Base-by-base conservation (phyloP, 1,140 invertebrate species). In the Druon quercuslanigerum region DNA sequence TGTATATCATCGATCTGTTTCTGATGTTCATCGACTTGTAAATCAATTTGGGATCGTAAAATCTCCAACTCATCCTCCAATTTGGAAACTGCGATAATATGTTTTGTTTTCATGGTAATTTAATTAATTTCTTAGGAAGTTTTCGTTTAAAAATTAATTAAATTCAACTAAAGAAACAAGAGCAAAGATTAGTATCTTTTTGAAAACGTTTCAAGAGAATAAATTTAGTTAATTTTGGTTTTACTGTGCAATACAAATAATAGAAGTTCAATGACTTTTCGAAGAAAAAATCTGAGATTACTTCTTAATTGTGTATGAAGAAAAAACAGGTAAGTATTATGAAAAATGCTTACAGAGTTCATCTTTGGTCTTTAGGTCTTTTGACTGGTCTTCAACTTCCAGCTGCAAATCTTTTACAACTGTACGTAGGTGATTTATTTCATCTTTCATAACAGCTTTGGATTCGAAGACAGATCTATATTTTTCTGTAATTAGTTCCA, bases 11-110 rank as follows among this genome's bases (percentile, higher is more conserved):
- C 52, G 0, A 85, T 14, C 9, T 86, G 51, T 4, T 83, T 75
- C 0, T 25, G 70, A 25, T 83, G 71, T 12, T 79, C 72, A 11
- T 83, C 50, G 9, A 77, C 52, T 20, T 80, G 66, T 11, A 77
- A 57, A 13, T 4, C 11, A n/a, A 85, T 8, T 50, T 80, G 52
- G 0, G 51, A 9, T 33, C 60, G 73, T 3, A 83, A 19, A 50
- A 79, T 25, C 17, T 80, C 74, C 1, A 82, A 0, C 54, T 87
- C 80, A 0, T 80, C 77, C 50, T 84, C 74, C 8, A 87, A 71
- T 51, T 20, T 77, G 3, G n/a, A n/a, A 13, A 82, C 86, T 87
- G 17, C 5, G 73, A 25, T 57, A 4, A 17, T 14, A 33, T 51
- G 20, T 66, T 20, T 46, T 46, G 5, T 46, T 46, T 11, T 46